phyloP scores from a whole-genome alignment of 2,888 invertebrate species.

The Rhorus exstirpatorius region DNA sequence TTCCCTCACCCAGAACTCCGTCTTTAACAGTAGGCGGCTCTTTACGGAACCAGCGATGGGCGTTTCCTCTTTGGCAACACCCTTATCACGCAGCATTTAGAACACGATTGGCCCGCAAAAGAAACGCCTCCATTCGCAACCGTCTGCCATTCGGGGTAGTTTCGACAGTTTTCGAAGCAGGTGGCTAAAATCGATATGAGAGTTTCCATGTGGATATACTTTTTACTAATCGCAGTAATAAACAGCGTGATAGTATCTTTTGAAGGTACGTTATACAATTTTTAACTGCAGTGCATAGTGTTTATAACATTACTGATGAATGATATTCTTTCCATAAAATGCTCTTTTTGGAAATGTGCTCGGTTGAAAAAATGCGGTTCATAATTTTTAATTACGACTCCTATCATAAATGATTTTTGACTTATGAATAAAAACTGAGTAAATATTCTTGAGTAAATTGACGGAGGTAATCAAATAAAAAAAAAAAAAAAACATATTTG shows the following conservation, averaged over 20 bases:
- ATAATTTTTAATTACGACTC: no score
- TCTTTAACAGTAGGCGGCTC: conserved; percentile 43
- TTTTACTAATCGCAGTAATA: conserved; percentile 15
- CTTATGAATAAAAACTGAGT: no score
- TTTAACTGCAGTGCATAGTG: background rate
- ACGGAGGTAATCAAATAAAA: no score
- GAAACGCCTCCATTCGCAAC: conserved; percentile 37
- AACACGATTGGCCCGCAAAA: conserved; percentile 48
- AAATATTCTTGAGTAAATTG: no score
- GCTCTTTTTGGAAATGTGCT: no score
- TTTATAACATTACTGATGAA: background rate
- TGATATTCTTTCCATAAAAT: background rate
- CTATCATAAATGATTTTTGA: no score
- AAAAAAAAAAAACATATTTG: no score
- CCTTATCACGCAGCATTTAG: background rate
- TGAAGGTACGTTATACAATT: background rate
- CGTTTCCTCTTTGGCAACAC: conserved; percentile 56
- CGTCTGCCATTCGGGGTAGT: conserved; percentile 36
- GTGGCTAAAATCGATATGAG: conserved; percentile 55
- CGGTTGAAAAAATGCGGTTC: no score
- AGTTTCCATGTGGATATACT: conserved; percentile 23
- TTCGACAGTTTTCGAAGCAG: conserved; percentile 44
- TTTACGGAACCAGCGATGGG: conserved; percentile 53
- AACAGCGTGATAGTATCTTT: conserved; percentile 13
- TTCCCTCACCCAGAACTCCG: conserved; percentile 44